These are phyloP conservation scores for Agriopis leucophaearia DNA, from an alignment of 2,888 invertebrate species.

Conservation along the genomic window DNA sequence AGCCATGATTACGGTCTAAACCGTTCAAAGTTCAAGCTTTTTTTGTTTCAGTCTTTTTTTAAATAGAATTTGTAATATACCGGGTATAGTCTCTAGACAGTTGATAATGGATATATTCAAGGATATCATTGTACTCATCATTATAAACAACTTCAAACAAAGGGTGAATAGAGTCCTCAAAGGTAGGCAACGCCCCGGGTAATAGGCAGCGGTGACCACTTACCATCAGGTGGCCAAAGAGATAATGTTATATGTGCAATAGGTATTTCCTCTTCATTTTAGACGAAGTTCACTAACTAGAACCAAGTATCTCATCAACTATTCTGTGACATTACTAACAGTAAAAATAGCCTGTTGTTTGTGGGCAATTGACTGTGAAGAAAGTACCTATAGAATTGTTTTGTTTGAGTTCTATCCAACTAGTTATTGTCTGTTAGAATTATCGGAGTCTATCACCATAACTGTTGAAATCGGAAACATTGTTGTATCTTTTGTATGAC, in stretches of 20 bases:
- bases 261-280: conserved; percentile 1
- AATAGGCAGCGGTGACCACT: too few species aligned
- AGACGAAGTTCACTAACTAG: conserved; percentile 2
- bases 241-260: conserved; percentile 21
- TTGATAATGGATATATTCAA: too few species aligned
- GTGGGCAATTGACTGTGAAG: conserved; percentile 67
- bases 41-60: background rate
- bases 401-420: conserved; percentile 33
- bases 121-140: too few species aligned
- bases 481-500: background rate
- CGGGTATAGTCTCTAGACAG: too few species aligned
- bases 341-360: conserved; percentile 45
- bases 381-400: conserved; percentile 54
- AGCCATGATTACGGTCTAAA: background rate
- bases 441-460: conserved; percentile 4
- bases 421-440: conserved; percentile 4
- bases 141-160: too few species aligned
- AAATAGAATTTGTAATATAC: background rate
- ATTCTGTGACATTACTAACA: conserved; percentile 33
- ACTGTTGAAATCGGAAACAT: conserved; percentile 1
- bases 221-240: too few species aligned
- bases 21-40: background rate
- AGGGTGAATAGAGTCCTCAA: too few species aligned
- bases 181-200: too few species aligned
- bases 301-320: background rate